Base-by-base conservation (phyloP, 1,140 invertebrate species). In the Drosophila yakuba region DNA sequence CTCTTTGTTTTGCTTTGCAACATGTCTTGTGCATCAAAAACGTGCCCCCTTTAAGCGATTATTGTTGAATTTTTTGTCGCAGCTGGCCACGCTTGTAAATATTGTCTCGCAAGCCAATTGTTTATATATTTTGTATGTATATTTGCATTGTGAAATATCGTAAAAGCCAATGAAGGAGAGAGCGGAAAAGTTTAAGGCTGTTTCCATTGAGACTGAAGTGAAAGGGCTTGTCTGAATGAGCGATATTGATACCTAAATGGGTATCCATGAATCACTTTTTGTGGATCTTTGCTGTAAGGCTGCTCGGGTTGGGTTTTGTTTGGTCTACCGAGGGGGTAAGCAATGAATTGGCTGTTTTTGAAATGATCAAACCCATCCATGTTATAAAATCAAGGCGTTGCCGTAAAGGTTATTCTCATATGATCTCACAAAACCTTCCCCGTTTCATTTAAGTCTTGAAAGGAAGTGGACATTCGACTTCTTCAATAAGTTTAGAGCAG, bases 31-130 rank as follows among this genome's bases (percentile, higher is more conserved):
- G 67, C 62, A 20, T 66, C 71, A 51, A 58, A 84, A 85, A 80
- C 78, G 63, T 80, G 81, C 74, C 77, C 78, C 74, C 60, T 61
- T 84, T 85, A 69, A 25, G 44, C 15, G 15, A 4, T 55, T 60
- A 28, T 41, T 67, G 66, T 44, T 63, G 38, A 17, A 47, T 32
- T 60, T 76, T 61, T 50, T 63, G 17, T 75, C 62, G 32, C 47
- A 71, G 63, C 51, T 54, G 55, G 54, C 28, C 45, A 36, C 56
- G 35, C 63, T 51, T 60, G n/a, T 63, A 55, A 69, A 81, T 81
- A 73, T 67, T 80, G 56, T 54, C 62, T 78, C 20, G 7, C 44
- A 60, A 63, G 41, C 66, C 61, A 73, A 63, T 44, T 71, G 74
- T 76, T 62, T 74, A 54, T 59, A 61, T 56, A 47, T 36, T 57